Base-by-base conservation (phyloP, 1,140 invertebrate genomes). In the Antheraea pernyi region DNA sequence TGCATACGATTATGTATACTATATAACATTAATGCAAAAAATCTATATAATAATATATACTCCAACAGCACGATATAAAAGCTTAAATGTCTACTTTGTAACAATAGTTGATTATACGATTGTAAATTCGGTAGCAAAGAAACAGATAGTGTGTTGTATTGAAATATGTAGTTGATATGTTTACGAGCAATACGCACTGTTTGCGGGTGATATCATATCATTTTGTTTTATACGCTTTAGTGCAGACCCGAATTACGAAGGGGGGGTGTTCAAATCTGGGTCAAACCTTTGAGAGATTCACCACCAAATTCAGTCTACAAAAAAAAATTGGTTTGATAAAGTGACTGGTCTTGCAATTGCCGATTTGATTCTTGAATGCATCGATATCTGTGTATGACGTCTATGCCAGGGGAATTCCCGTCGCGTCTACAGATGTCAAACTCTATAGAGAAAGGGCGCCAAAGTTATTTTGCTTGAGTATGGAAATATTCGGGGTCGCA, bases 151-250 rank as follows among this genome's bases (percentile, higher is more conserved):
- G 46, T 8, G 39, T 30, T 30, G 16, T 53, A 53, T 16, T 53
- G 46, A 53, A 53, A 2, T 53, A 2, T 53, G 46, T 53, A 53
- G 46, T 16, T 16, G 46, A 16, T 7, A 10, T n/a, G 22, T n/a
- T 60, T 60, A 60, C 70, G 75, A 75, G 65, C 72, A 74, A 78
- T 53, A 13, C 46, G 46, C 46, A 53, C 46, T 3, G 46, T 53
- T 53, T 16, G 84, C 84, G 86, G 46, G 46, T 53, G 46, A 53
- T 13, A 53, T 13, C 46, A 53, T 88, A 86, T 86, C 84, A 86
- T 71, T 66, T 77, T 78, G 73, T 75, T 80, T 78, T 81, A 70
- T 80, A 79, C 72, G 69, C 76, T 73, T 11, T 11, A 42, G 39
- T 42, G 39, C 39, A 42, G 39, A 8, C 39, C 39, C 11, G 39